Conservation (phyloP, 2,797 vertebrate species). For the Characodon lateralis region DNA sequence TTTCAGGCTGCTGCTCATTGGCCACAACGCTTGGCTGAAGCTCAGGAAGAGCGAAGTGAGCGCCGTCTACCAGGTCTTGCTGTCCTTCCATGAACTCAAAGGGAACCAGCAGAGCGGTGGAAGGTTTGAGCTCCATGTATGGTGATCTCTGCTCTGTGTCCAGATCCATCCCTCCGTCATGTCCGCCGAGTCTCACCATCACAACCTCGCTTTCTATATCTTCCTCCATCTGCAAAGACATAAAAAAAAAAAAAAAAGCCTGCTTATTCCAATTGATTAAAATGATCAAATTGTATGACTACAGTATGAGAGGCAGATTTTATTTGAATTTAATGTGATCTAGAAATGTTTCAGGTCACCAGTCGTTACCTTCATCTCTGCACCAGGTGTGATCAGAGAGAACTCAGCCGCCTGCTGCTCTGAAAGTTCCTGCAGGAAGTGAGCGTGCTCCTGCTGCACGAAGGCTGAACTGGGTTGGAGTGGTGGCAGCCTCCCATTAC, state of each 20-base stretch:
- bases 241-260: background rate
- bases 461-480: slow-evolving; percentile 60
- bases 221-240: slow-evolving; percentile 65
- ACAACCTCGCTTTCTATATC: slow-evolving; percentile 75
- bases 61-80: slow-evolving; percentile 66
- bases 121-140: slow-evolving; percentile 80
- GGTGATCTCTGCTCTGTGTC: slow-evolving; percentile 67
- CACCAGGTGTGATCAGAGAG: slow-evolving; percentile 62
- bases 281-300: background rate
- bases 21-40: slow-evolving; percentile 64
- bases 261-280: background rate
- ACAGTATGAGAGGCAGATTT: background rate
- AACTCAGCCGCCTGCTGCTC: slow-evolving; percentile 73
- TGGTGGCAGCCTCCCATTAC: slow-evolving; percentile 70
- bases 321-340: background rate
- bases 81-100: slow-evolving; percentile 81
- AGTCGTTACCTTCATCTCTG: slow-evolving; percentile 70
- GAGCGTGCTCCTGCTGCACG: slow-evolving; percentile 57
- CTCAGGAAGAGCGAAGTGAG: slow-evolving; percentile 67
- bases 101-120: slow-evolving; percentile 80
- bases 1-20: slow-evolving; percentile 70
- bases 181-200: slow-evolving; percentile 76
- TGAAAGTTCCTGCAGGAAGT: slow-evolving; percentile 63
- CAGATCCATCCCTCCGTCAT: slow-evolving; percentile 66
- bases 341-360: background rate